Evolutionary conservation across 1,140 invertebrate genomes (phyloP).

Genomic region (Ceratina japonica): DNA sequence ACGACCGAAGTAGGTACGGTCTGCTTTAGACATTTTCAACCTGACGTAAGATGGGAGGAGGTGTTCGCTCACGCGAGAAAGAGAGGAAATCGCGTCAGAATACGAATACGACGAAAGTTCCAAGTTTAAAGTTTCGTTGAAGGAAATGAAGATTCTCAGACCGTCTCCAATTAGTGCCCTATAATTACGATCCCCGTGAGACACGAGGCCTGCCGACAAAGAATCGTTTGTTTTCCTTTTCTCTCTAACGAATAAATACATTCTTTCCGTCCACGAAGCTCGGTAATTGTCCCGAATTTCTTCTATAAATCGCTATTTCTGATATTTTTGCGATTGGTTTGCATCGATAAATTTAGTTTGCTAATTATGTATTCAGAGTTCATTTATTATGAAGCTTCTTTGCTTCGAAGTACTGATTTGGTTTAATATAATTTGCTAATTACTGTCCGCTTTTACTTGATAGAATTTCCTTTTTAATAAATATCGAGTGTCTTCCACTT

Average conservation of each 20-base stretch:
- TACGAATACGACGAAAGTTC: conserved; percentile 18
- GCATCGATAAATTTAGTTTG: too few relatives aligned
- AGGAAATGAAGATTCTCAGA: conserved; percentile 49
- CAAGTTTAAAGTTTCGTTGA: conserved; percentile 33
- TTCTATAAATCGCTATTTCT: neutral
- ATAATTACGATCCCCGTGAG: conserved; percentile 56
- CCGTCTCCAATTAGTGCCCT: conserved; percentile 54
- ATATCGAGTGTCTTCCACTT: too few relatives aligned
- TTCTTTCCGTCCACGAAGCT: neutral
- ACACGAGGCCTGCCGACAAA: conserved; percentile 35
- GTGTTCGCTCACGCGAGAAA: neutral
- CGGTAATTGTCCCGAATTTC: neutral
- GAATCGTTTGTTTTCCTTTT: conserved; percentile 44
- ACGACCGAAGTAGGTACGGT: conserved; percentile 21
- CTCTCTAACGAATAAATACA: neutral
- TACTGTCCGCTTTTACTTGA: too few relatives aligned
- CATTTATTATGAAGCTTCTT: too few relatives aligned
- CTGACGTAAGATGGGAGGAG: neutral
- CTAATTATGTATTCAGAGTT: too few relatives aligned
- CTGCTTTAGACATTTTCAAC: conserved; percentile 35
- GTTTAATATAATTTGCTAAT: too few relatives aligned
- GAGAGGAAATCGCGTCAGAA: neutral
- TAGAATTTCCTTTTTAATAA: too few relatives aligned
- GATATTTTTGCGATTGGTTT: too few relatives aligned
- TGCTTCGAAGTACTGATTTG: too few relatives aligned